Conservation (phyloP, 1,140 invertebrate genomes). For the Papilio aristodemus region DNA sequence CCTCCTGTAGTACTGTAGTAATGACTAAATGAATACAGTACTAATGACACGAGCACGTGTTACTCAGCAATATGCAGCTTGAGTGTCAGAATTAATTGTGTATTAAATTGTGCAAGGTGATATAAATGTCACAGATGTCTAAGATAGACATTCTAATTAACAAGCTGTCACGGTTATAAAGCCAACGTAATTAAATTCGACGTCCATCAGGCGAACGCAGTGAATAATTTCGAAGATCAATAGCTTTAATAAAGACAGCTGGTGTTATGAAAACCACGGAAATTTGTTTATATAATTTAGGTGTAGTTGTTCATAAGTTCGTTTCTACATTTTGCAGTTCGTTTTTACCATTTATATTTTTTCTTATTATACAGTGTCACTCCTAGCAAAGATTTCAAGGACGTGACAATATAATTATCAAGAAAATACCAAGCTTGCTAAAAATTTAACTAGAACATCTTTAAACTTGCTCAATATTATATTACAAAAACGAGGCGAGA, state of each 20-base stretch:
- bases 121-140: constrained; percentile 18
- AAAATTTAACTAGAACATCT: neutral
- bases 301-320: too few relatives aligned
- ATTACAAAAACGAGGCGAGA: constrained; percentile 9
- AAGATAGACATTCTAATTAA: constrained; percentile 28
- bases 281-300: too few relatives aligned
- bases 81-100: constrained; percentile 14
- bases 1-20: neutral
- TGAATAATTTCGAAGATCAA: neutral
- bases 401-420: too few relatives aligned
- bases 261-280: too few relatives aligned
- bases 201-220: neutral
- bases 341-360: too few relatives aligned
- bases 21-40: neutral
- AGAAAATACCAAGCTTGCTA: too few relatives aligned
- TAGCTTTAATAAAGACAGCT: neutral
- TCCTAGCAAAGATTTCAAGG: too few relatives aligned
- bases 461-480: neutral
- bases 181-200: constrained; percentile 11
- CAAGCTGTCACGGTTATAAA: constrained; percentile 26
- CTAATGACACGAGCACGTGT: neutral
- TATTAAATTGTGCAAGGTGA: constrained; percentile 22
- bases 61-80: neutral
- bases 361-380: too few relatives aligned
- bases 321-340: too few relatives aligned